Base-by-base conservation (phyloP, 92 coral and sea anemone genomes). In the Paramuricea clavata region DNA sequence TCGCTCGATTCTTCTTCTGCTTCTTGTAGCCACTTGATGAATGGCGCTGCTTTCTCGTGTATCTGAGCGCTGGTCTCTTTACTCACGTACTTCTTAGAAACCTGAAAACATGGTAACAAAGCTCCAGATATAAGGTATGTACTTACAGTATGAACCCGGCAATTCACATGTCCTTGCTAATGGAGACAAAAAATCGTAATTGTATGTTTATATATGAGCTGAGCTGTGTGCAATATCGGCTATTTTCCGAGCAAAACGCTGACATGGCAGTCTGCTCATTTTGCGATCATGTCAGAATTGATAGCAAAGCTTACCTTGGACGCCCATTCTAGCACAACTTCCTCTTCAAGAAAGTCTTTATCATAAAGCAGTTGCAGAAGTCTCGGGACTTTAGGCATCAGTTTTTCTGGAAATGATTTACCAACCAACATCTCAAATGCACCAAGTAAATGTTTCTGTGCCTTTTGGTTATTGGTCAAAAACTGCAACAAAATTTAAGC, bases 391-490 rank as follows among this genome's bases (percentile, higher is more conserved):
- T 97, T 97, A 1, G 97, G 97, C 93, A 97, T 81, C 83, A 97
- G 87, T 54, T 94, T 93, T 6, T 76, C 83, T 15, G 99, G 99
- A 70, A 93, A 97, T 28, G 99, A 94, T 85, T 93, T 89, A 52
- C 99, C 99, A 61, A 97, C 95, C 83, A 97, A 91, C 93, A 97
- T 82, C 85, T 97, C 99, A 86, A 89, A 97, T 72, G 98, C 99
- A 68, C 99, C 99, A 54, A 97, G 92, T 47, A 97, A 92, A 83
- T 94, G 95, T 87, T 95, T 95, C 93, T 97, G 99, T 11, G 99
- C 99, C 77, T 94, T 97, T 71, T 84, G 97, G 81, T 97, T 97
- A 33, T 88, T 92, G 90, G 90, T 79, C 35, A 94, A 93, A 91
- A 97, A 97, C 99, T 97, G 83, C 13, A 59, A 56, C 10, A 32